Base-by-base conservation (phyloP, 2,113 vertebrate species). In the Tragulus kanchil region DNA sequence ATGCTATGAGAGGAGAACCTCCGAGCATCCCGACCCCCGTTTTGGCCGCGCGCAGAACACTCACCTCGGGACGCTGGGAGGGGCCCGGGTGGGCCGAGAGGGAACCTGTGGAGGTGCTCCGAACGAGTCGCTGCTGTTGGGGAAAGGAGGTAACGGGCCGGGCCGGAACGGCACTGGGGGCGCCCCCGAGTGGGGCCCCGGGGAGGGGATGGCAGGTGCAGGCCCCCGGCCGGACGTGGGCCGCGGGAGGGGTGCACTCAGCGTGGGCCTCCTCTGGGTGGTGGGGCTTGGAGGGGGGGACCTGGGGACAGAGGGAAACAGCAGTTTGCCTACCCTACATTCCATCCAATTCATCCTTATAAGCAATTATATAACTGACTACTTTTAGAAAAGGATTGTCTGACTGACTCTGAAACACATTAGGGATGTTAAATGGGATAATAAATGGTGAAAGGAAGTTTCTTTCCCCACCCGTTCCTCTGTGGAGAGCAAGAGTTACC, bases 51-150 rank as follows among this genome's bases (percentile, higher is more conserved):
- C 1, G 31, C 77, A 14, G 8, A 2, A 45, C 69, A 93, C 98
- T 99, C 98, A 99, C 99, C 99, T 99, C 85, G 99, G 99, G 88
- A 99, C 98, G 1, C 98, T 98, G 85, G 99, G 99, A 65, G 98
- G 98, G 58, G 98, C 98, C 69, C 99, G 97, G 8, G 98, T 98
- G 0, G 99, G 98, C 82, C 99, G 98, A 13, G 98, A 98, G 0
- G 98, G 95, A 45, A 98, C 97, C 94, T 99, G 98, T 0, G 98
- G 98, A 92, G 98, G 98, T 8, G 97, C 96, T 77, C 99, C 98
- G 4, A 98, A 97, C 2, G 90, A 54, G 45, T 99, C 98, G 25
- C 98, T 98, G 45, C 97, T 98, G 92, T 98, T 99, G 36, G 99
- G 99, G 88, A 98, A 97, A 0, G 98, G 97, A 56, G 98, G 98